Percentiles rank a stretch among this genome's conserved stretches.
Conservation (phyloP, 2,113 vertebrate genomes). For the Crotalus helleri region DNA sequence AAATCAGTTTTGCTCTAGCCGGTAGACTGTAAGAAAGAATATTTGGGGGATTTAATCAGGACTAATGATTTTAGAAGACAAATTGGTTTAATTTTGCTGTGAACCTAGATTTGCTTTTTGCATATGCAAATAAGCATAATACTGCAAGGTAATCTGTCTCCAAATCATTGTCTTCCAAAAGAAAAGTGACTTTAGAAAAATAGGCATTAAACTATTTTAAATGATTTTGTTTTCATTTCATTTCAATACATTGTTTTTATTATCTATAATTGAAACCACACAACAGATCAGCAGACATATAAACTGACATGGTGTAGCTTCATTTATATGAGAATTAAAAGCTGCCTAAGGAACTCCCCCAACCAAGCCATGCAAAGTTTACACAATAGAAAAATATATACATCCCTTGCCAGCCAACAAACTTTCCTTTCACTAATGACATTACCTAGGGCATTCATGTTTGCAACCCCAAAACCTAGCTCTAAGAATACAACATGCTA, state of each 20-base stretch:
- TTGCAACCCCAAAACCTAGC: background rate
- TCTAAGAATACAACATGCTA: background rate
- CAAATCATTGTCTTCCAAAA: background rate
- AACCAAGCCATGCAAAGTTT: background rate
- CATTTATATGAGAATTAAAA: background rate
- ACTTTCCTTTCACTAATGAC: background rate
- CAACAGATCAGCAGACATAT: background rate
- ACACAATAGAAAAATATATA: background rate
- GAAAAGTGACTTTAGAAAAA: background rate
- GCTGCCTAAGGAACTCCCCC: background rate
- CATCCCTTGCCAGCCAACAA: background rate
- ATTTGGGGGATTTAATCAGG: background rate
- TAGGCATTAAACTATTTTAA: background rate
- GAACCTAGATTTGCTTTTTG: background rate
- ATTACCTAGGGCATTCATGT: background rate
- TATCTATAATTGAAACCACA: background rate
- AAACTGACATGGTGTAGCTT: background rate
- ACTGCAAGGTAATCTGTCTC: background rate
- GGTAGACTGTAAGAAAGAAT: background rate
- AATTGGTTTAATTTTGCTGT: background rate
- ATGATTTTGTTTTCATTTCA: background rate
- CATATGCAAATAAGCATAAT: background rate
- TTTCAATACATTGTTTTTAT: background rate
- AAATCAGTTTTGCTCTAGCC: background rate
- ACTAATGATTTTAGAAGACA: background rate